Evolutionary conservation across 2,797 vertebrate genomes (phyloP).

Genomic region (Choloepus didactylus): DNA sequence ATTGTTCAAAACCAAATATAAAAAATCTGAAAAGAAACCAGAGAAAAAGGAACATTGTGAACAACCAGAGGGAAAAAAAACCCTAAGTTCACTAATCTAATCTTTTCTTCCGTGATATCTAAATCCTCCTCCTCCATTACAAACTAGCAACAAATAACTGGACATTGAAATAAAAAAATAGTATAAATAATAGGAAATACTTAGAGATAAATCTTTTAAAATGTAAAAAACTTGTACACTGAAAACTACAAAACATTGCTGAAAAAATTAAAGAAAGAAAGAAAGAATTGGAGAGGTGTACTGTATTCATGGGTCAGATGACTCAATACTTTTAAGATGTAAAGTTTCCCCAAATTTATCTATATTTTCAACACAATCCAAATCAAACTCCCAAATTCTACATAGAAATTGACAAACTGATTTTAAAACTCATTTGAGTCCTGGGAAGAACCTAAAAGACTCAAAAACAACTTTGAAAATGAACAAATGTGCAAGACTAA

Average conservation of each 20-base stretch:
- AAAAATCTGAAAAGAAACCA: not conserved
- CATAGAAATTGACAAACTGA: not conserved
- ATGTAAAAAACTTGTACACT: not conserved
- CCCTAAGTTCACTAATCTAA: no score
- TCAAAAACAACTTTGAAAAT: not conserved
- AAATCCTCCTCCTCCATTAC: not conserved
- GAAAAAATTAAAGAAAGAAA: conserved; percentile 27
- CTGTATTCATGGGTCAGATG: not conserved
- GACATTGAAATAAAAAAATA: not conserved
- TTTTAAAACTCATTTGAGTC: conserved; percentile 2
- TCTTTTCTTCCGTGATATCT: no score
- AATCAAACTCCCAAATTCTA: conserved; percentile 7
- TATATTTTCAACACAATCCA: not conserved
- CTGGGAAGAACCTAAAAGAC: not conserved
- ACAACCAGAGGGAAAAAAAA: not conserved
- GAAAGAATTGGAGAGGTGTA: not conserved
- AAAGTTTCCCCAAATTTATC: conserved; percentile 1
- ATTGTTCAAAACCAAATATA: not conserved
- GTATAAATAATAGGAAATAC: not conserved
- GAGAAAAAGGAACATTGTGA: not conserved
- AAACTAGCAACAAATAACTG: not conserved
- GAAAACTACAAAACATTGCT: not conserved
- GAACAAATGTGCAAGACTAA: not conserved
- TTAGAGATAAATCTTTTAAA: not conserved
- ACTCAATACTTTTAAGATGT: not conserved